Percentiles rank a stretch among this genome's conserved stretches.
These are phyloP conservation scores for Nannobrachium achirus DNA, from an alignment of 2,113 vertebrate species.

Conservation along the genomic window DNA sequence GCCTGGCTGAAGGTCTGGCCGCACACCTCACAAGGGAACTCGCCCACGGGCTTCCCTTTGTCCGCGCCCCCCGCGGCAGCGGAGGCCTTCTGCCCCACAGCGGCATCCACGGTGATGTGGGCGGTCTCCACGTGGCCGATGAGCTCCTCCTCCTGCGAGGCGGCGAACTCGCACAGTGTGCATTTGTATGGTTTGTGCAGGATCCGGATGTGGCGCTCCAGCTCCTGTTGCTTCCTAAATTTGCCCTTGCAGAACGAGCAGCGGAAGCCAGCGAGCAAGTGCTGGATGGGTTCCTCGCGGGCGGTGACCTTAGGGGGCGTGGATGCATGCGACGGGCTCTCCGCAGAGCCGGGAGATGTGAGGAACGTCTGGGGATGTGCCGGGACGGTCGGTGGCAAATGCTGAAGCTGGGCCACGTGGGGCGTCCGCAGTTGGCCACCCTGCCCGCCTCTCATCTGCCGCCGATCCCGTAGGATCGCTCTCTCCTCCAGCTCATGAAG, in stretches of 20 bases:
- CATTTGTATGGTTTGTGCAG: conserved; percentile 99
- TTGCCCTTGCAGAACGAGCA: conserved; percentile 99
- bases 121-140: conserved; percentile 95
- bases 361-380: conserved; percentile 31
- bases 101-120: conserved; percentile 92
- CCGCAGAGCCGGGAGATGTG: conserved; percentile 81
- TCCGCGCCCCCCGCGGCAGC: conserved; percentile 68
- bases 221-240: conserved; percentile 96
- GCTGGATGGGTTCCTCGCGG: conserved; percentile 82
- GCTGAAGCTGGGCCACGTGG: conserved; percentile 76
- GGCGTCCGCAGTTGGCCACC: conserved; percentile 65
- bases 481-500: conserved; percentile 97
- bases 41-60: conserved; percentile 86
- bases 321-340: conserved; percentile 78
- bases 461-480: conserved; percentile 94
- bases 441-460: conserved; percentile 87
- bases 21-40: conserved; percentile 96
- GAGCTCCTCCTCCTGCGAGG: conserved; percentile 96
- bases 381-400: conserved; percentile 66
- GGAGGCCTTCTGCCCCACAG: conserved; percentile 83
- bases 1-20: conserved; percentile 98
- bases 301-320: conserved; percentile 83
- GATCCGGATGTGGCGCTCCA: conserved; percentile 96
- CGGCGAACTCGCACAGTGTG: conserved; percentile 95
- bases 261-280: conserved; percentile 86